These are phyloP conservation scores for Punctoribates punctum DNA, from an alignment of 2,888 invertebrate species.

Conservation along the genomic window DNA sequence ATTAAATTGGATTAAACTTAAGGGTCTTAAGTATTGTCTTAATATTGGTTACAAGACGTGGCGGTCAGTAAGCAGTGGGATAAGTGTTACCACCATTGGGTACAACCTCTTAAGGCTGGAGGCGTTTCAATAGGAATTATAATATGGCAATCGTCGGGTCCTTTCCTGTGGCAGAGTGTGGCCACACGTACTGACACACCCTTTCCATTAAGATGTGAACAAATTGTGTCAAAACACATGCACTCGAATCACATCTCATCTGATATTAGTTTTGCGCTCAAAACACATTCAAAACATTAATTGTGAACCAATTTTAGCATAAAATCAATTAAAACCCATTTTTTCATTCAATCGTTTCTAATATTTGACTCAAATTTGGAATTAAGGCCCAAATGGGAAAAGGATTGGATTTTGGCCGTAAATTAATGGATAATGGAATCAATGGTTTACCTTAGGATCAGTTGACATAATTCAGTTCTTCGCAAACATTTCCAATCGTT, in stretches of 20 bases:
- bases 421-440: neutral
- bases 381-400: too few relatives aligned
- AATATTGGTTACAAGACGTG: neutral
- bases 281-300: neutral
- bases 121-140: constrained; percentile 26
- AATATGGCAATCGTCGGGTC: constrained; percentile 28
- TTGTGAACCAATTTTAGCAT: too few relatives aligned
- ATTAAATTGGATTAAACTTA: neutral
- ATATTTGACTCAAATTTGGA: too few relatives aligned
- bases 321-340: too few relatives aligned
- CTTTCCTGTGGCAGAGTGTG: neutral
- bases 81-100: neutral
- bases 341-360: too few relatives aligned
- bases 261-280: neutral
- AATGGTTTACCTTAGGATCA: constrained; percentile 3
- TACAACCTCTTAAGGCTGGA: constrained; percentile 15
- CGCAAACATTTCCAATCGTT: neutral
- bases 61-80: constrained; percentile 1
- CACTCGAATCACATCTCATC: constrained; percentile 4
- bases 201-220: neutral
- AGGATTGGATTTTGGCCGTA: neutral
- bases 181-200: constrained; percentile 24
- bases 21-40: neutral
- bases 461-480: constrained; percentile 2
- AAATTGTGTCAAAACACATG: constrained; percentile 9